Conservation (phyloP, 2,113 vertebrate genomes). For the Zootoca vivipara region DNA sequence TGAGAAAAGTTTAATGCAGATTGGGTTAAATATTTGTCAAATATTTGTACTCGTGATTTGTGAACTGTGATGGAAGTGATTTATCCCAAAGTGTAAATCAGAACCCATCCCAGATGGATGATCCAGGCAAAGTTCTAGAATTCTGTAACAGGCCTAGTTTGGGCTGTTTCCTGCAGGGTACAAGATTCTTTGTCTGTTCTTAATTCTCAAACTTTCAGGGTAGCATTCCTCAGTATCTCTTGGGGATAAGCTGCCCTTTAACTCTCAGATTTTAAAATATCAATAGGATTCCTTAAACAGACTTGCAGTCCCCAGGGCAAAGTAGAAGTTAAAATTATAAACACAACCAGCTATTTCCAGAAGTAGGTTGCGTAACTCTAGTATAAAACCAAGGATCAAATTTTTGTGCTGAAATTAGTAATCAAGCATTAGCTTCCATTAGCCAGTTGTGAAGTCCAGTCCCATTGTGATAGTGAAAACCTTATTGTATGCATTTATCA, state of each 20-base stretch:
- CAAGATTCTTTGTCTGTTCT: not conserved
- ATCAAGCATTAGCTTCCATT: not conserved
- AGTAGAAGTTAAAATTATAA: not conserved
- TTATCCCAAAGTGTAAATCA: conserved; percentile 3
- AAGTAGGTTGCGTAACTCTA: not conserved
- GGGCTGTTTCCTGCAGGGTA: fast-evolving
- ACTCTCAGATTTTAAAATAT: conserved; percentile 59
- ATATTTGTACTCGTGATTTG: not conserved
- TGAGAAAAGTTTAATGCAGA: not conserved
- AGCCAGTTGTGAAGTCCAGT: not conserved
- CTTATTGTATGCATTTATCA: not conserved
- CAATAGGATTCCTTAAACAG: conserved; percentile 35
- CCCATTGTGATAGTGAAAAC: not conserved
- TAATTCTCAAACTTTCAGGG: conserved; percentile 21
- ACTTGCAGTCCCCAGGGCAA: conserved; percentile 19
- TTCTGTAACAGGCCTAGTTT: not conserved
- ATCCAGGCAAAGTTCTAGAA: not conserved
- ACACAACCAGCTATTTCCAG: not conserved
- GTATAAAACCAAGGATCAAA: not conserved
- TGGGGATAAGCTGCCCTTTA: conserved; percentile 39
- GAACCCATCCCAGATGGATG: not conserved
- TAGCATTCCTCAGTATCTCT: conserved; percentile 19
- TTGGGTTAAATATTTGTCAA: not conserved
- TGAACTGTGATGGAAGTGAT: fast-evolving
- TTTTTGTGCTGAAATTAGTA: not conserved